Base-by-base conservation (phyloP, 2,888 invertebrate genomes). In the Lochmaea capreae region DNA sequence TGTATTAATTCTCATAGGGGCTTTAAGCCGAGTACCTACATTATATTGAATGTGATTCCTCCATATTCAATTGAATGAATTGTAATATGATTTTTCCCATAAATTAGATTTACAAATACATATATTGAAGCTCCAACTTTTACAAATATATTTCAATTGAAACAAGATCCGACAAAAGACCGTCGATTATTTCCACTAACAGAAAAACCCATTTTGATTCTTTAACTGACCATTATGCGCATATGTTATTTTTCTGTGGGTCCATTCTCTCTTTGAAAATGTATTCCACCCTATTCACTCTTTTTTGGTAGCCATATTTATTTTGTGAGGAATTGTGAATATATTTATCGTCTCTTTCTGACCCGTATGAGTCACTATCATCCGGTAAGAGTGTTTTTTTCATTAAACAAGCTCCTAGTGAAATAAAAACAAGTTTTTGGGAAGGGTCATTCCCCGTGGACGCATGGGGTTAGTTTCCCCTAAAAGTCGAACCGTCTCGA, bases 231-330 rank as follows among this genome's bases (percentile, higher is more conserved):
- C 74, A 76, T 76, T 74, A 74, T 67, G 67, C 58, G 76, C 76
- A 76, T 76, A 76, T 76, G 76, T 74, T 76, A 73, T 61, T 76
- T 76, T 76, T 76, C 76, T 75, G 72, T 75, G 75, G 75, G 75
- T 75, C 71, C 72, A 75, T 75, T 75, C 75, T 62, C 59, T 65
- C 52, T 72, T 67, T 43, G 49, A 43, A 63, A 61, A 71, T 71
- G 43, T 71, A 71, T 67, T 62, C 66, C 70, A 73, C 73, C 73
- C 73, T 66, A 73, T 73, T 73, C 70, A 49, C 39, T 57, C 54
- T 65, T 59, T 73, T 73, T 69, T 69, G 57, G 22, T 62, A 43
- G 73, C 73, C 73, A 73, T 73, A 73, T 73, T 73, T 70, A 61
- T 66, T 67, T 65, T 54, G 58, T 59, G 39, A 49, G 65, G 39